Evolutionary conservation across 2,888 invertebrate genomes (phyloP), one percentile per base, ranked within the genome.

Genomic region (Neoitamus cyanurus): DNA sequence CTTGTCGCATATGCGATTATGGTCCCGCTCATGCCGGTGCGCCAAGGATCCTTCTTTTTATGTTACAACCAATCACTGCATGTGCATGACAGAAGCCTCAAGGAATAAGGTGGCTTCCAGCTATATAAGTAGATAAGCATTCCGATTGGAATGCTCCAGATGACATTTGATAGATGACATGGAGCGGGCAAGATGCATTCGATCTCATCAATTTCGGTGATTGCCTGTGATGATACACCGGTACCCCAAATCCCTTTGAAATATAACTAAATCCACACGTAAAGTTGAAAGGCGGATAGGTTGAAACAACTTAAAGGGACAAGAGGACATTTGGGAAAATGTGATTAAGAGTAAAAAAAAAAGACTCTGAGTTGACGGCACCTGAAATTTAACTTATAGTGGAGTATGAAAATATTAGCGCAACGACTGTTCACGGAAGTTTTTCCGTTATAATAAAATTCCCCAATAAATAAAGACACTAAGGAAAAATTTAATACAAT

Each of bases 131-230:
- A n/a, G 78, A 80, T 80, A 31, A 80, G 31, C 15, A 15, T 15
- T 80, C 58, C 34, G 78, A 58, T 58, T 80, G 15, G 20, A 25
- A 58, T 31, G 58, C 58, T 58, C 31, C 31, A 58, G 25, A 9
- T 80, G 58, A 58, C 78, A 80, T 9, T 46, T 80, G 78, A 80
- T 80, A 58, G 78, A 80, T 80, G 78, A 58, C n/a, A 58, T 37
- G 69, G 36, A 15, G 82, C 82, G 31, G 42, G 15, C 78, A 80
- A 42, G 37, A 82, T 69, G 82, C 69, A 82, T 82, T 82, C 82
- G 36, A 82, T 82, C 37, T 69, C 69, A 82, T 82, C 82, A 69
- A 82, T 82, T 82, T 37, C n/a, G 36, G 37, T 69, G 82, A 82
- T 82, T 82, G 69, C 69, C 20, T 69, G 37, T 82, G 82, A 82